Evolutionary conservation across 2,797 vertebrate species (phyloP), one percentile per base, ranked within the genome.

Genomic region (Argyrosomus regius): DNA sequence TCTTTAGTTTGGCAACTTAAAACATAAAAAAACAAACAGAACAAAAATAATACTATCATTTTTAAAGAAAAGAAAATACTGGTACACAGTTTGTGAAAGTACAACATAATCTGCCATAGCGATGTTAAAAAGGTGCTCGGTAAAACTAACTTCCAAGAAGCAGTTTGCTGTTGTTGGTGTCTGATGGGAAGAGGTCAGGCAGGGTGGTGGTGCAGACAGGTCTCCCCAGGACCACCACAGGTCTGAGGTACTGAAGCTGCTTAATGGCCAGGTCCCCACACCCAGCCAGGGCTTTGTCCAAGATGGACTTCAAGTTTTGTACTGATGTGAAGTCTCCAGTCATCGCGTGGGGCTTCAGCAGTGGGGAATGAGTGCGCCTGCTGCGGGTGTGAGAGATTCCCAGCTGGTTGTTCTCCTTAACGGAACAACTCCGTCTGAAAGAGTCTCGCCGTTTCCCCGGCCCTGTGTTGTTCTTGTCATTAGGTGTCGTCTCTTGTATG

Each of bases 181-280:
- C 96, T 84, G 96, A 91, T 82, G 97, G 97, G 92, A 98, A 97
- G 87, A 98, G 96, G 80, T 97, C 95, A 82, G 97, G 94, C 88
- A 97, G 94, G 60, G 96, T 94, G 63, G 95, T 92, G 82, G 96
- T 97, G 92, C 97, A 97, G 87, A 97, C 96, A 9, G 98, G 97
- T 93, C 98, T 96, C 91, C 97, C 97, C 71, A 99, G 95, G 84
- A 99, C 97, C 81, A 99, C 98, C 72, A 99, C 98, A n/a, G 98
- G 98, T 88, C 97, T 96, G 93, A 99, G 97, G 94, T 98, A 98
- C 96, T 98, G 98, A 83, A 99, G 97, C 91, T 99, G 98, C 92
- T 99, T 98, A 92, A 99, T 97, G 92, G 98, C 98, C 93, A 98
- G 96, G 91, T 99, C 98, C 82, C 98, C 98, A 93, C 97, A 99